Evolutionary conservation across 2,113 vertebrate species (phyloP).

Genomic region (Monopterus albus): DNA sequence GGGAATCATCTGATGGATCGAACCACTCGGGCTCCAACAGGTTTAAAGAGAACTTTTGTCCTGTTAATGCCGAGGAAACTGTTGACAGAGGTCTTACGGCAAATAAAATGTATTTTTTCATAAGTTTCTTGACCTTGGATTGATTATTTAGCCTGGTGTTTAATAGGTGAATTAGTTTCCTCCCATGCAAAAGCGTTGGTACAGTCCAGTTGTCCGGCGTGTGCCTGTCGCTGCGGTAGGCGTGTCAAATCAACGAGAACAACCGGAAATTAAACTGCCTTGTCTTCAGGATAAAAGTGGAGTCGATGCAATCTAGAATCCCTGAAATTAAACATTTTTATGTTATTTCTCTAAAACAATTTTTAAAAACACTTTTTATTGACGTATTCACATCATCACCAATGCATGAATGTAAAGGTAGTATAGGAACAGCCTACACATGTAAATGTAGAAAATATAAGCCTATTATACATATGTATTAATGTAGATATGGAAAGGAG

Average conservation of each 20-base stretch:
- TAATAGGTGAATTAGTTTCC: fast-evolving
- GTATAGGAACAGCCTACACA: no score
- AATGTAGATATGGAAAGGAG: no score
- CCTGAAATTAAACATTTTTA: no score
- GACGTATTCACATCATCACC: no score
- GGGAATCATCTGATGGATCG: slow-evolving; percentile 61
- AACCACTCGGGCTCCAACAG: slow-evolving; percentile 45
- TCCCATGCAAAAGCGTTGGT: slow-evolving; percentile 43
- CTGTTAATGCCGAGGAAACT: fast-evolving
- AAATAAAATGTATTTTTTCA: fast-evolving
- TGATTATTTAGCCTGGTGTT: fast-evolving
- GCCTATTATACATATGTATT: no score
- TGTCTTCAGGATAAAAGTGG: slow-evolving; percentile 58
- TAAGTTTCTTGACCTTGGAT: no score
- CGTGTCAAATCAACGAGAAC: not conserved
- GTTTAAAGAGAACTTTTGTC: not conserved
- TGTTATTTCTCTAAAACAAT: no score
- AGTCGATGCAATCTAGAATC: no score
- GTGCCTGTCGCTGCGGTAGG: slow-evolving; percentile 34
- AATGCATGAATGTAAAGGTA: no score
- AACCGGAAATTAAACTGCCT: not conserved
- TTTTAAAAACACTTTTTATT: no score
- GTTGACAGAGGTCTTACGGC: fast-evolving
- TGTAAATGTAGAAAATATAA: no score
- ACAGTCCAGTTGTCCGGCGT: slow-evolving; percentile 64